Percentiles rank a stretch among this genome's conserved stretches.
phyloP scores from a whole-genome alignment of 2,797 vertebrate species.

The Crocodylus rhombifer region DNA sequence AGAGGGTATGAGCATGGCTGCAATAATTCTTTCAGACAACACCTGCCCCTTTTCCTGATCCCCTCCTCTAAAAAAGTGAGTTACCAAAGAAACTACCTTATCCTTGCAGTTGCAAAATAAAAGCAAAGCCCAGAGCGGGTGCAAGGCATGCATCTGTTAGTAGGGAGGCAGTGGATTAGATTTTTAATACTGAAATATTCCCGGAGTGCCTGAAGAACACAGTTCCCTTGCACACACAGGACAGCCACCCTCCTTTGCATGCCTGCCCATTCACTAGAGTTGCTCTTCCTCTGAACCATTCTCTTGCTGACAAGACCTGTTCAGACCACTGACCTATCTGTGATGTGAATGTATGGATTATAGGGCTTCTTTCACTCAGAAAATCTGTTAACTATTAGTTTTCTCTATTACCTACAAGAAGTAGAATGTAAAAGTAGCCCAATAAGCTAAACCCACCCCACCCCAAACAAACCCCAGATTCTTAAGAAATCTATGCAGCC shows the following conservation, averaged over 20 bases:
- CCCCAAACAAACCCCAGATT: background rate
- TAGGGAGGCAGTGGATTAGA: background rate
- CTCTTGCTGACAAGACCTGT: background rate
- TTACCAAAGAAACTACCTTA: background rate
- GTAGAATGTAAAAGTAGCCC: background rate
- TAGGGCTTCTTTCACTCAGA: constrained; percentile 52
- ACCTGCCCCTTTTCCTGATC: background rate
- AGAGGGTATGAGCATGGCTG: background rate
- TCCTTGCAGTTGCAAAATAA: background rate
- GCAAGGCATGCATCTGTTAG: fast-evolving
- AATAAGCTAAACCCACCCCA: background rate
- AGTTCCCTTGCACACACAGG: background rate
- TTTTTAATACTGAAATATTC: background rate
- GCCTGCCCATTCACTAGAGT: background rate
- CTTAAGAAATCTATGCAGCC: fast-evolving
- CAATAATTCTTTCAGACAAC: background rate
- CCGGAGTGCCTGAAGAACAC: background rate
- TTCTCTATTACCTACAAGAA: constrained; percentile 22
- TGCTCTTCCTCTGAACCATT: background rate
- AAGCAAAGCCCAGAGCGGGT: background rate
- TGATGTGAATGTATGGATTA: constrained; percentile 34
- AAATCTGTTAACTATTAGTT: constrained; percentile 50
- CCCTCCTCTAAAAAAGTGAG: background rate
- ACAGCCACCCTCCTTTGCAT: background rate
- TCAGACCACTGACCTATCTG: background rate